Evolutionary conservation across 2,113 vertebrate genomes (phyloP).

Genomic region (Empidonax alnorum): DNA sequence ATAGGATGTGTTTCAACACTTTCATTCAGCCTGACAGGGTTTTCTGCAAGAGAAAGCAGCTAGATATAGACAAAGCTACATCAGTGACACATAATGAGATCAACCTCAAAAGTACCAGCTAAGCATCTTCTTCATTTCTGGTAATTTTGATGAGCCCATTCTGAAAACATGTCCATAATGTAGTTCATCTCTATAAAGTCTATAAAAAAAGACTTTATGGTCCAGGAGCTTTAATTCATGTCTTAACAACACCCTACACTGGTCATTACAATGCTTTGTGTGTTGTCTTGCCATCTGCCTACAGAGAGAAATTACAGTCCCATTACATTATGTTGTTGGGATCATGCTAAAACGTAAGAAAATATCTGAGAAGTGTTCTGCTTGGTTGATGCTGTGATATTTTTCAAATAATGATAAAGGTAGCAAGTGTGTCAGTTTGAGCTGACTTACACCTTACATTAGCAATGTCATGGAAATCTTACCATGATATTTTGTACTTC

Average conservation of each 20-base stretch:
- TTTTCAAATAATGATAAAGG: background rate
- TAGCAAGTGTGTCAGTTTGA: background rate
- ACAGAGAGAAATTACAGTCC: slow-evolving; percentile 46
- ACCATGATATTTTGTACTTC: background rate
- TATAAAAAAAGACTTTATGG: slow-evolving; percentile 7
- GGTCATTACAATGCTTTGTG: slow-evolving; percentile 64
- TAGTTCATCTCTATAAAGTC: slow-evolving; percentile 52
- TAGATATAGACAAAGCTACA: background rate
- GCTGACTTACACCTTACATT: background rate
- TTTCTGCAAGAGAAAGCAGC: background rate
- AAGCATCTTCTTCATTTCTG: background rate
- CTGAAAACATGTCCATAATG: slow-evolving; percentile 11
- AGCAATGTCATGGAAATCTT: background rate
- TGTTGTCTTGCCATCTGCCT: slow-evolving; percentile 66
- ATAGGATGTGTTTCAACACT: background rate
- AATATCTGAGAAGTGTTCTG: background rate
- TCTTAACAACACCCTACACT: slow-evolving; percentile 16
- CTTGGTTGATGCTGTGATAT: background rate
- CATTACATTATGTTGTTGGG: background rate
- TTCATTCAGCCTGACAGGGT: background rate
- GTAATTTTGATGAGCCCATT: slow-evolving; percentile 35
- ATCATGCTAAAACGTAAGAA: slow-evolving; percentile 7
- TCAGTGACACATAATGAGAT: background rate
- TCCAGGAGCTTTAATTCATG: slow-evolving; percentile 59
- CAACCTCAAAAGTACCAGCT: slow-evolving; percentile 12